These are phyloP conservation scores for Andrena hattorfiana DNA, from an alignment of 2,888 invertebrate species.

Conservation along the genomic window DNA sequence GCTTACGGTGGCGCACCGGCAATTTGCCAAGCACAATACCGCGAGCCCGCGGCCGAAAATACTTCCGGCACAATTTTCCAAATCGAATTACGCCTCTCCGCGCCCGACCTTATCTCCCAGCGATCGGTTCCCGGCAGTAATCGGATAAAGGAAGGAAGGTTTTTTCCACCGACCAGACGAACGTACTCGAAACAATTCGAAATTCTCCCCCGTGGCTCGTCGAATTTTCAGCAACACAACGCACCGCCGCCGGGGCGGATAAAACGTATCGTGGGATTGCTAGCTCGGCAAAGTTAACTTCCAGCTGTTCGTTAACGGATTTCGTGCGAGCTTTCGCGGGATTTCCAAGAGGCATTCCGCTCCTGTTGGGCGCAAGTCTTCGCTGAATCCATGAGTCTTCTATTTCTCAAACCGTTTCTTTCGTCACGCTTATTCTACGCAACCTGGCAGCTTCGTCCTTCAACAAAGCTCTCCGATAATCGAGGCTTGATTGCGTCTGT, in stretches of 20 bases:
- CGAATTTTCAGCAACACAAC: conserved; percentile 3
- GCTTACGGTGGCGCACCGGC: conserved; percentile 62
- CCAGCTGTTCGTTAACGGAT: background rate
- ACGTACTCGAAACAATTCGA: conserved; percentile 1
- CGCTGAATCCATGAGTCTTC: background rate
- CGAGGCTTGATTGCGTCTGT: too few species aligned
- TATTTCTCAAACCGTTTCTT: too few species aligned
- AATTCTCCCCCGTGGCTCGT: background rate
- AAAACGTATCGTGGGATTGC: background rate
- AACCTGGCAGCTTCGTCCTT: too few species aligned
- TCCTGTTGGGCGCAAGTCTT: background rate
- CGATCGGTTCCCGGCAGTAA: conserved; percentile 15
- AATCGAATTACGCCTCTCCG: conserved; percentile 56
- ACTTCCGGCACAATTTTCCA: conserved; percentile 44
- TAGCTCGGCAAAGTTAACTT: background rate
- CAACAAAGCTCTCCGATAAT: too few species aligned
- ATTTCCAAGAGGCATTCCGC: background rate
- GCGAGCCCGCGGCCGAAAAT: conserved; percentile 29
- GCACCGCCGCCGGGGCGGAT: background rate
- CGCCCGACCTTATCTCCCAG: conserved; percentile 34
- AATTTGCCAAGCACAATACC: conserved; percentile 72
- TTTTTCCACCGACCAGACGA: conserved; percentile 18
- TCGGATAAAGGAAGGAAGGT: conserved; percentile 21
- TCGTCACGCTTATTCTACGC: too few species aligned
- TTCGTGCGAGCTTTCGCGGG: background rate